Conservation (phyloP, 2,113 vertebrate species). For the Hypocryptadius cinnamomeus region DNA sequence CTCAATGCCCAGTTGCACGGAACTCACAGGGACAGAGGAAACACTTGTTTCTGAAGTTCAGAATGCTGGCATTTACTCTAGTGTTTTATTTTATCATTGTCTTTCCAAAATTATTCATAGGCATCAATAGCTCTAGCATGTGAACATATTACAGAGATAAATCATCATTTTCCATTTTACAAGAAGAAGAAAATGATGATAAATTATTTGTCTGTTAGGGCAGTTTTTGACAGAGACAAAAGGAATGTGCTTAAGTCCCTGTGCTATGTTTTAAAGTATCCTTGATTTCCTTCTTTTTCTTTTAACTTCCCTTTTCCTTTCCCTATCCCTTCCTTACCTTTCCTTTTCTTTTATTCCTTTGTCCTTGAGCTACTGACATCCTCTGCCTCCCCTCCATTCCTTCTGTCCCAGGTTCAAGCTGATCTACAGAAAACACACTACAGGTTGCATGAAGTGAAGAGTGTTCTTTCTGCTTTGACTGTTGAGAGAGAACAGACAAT, state of each 20-base stretch:
- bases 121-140: background rate
- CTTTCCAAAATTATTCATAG: background rate
- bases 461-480: slow-evolving; percentile 49
- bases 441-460: slow-evolving; percentile 53
- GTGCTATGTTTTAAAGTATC: background rate
- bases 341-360: background rate
- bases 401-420: slow-evolving; percentile 47
- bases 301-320: background rate
- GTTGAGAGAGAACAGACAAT: slow-evolving; percentile 67
- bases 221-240: background rate
- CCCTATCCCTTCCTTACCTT: background rate
- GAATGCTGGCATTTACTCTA: background rate
- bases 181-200: background rate
- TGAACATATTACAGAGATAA: background rate
- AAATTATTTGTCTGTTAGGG: background rate
- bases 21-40: background rate
- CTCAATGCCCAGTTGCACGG: background rate
- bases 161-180: background rate
- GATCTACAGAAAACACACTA: slow-evolving; percentile 68
- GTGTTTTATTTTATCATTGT: background rate
- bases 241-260: background rate
- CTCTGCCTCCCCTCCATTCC: background rate
- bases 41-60: background rate
- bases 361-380: background rate
- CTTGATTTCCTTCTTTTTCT: background rate